Percentiles rank a stretch among this genome's conserved stretches.
These are phyloP conservation scores for Crioceris asparagi DNA, from an alignment of 2,888 invertebrate species.

Conservation along the genomic window DNA sequence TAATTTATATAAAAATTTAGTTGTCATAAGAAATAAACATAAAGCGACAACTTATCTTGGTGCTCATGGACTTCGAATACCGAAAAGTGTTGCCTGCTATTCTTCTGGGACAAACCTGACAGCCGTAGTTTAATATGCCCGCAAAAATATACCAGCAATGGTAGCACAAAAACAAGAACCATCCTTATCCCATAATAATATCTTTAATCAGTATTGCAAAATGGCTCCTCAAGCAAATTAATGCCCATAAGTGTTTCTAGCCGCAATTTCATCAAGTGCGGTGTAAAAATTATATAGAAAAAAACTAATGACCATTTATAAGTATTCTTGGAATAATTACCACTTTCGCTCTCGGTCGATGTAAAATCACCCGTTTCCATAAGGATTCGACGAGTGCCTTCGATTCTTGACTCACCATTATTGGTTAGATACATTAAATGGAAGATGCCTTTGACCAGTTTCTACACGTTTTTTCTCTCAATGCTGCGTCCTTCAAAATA, in stretches of 20 bases:
- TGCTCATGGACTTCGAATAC: too few species aligned
- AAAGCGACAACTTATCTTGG: too few species aligned
- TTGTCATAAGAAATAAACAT: too few species aligned
- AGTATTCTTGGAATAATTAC: slow-evolving; percentile 3
- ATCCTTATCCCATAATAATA: too few species aligned
- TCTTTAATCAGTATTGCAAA: slow-evolving; percentile 2
- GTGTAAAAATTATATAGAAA: slow-evolving; percentile 2
- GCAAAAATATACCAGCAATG: too few species aligned
- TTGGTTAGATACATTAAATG: not conserved
- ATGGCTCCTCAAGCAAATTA: not conserved
- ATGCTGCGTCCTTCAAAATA: too few species aligned
- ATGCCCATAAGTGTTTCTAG: not conserved
- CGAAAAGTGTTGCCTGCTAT: too few species aligned
- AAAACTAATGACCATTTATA: slow-evolving; percentile 3
- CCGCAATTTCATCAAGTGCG: not conserved
- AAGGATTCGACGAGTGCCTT: not conserved
- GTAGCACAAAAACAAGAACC: too few species aligned
- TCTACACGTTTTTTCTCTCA: not conserved
- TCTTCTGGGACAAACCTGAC: too few species aligned
- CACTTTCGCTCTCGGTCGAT: too few species aligned
- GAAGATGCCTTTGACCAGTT: not conserved
- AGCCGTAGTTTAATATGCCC: too few species aligned
- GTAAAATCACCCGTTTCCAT: not conserved
- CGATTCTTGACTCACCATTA: not conserved
- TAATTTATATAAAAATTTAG: too few species aligned